Evolutionary conservation across 1,140 invertebrate genomes (phyloP), one percentile per base, ranked within the genome.

Genomic region (Drosophila truncata): DNA sequence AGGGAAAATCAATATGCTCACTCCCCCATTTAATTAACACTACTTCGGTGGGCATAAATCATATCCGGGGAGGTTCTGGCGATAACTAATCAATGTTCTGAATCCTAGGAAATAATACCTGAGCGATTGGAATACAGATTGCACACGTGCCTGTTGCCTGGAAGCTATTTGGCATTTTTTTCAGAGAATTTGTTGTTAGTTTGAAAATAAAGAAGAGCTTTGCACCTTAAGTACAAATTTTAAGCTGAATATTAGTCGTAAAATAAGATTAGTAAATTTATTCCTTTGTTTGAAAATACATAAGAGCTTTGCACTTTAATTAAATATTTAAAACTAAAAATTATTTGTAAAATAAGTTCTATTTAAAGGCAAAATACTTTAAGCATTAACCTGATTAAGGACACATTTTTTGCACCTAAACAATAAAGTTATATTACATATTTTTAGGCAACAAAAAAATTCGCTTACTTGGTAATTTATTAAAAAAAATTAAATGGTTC

Each of bases 1-100:
- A 18, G 50, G 29, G 20, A 46, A 77, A 78, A 78, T 78, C 65
- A 79, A 79, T 79, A 78, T 71, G 57, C 49, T 42, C 35, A 66
- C 65, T 58, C 41, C 41, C 37, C 65, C 42, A 60, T 79, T 79
- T 79, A 79, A 79, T 79, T 78, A 79, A 60, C 49, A 44, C 27
- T 50, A 49, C 31, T 62, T 69, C 8, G 59, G 23, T 2, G 18
- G 65, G 33, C 46, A 78, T 78, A 78, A 79, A 79, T 79, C 54
- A 78, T 37, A 37, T 14, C 41, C 29, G 27, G 27, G 37, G 13
- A 49, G 14, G 31, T 25, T 27, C n/a, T 25, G n/a, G 14, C 70
- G 52, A 71, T 72, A 60, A 29, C 70, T 60, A 72, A 73, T 73
- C 69, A 59, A 41, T 41, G 35, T 39, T 58, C 29, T 20, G 16